A percentile compares a stretch with the other conserved stretches of the same genome.
phyloP scores from a whole-genome alignment of 2,797 vertebrate species.

The Takifugu ocellatus region DNA sequence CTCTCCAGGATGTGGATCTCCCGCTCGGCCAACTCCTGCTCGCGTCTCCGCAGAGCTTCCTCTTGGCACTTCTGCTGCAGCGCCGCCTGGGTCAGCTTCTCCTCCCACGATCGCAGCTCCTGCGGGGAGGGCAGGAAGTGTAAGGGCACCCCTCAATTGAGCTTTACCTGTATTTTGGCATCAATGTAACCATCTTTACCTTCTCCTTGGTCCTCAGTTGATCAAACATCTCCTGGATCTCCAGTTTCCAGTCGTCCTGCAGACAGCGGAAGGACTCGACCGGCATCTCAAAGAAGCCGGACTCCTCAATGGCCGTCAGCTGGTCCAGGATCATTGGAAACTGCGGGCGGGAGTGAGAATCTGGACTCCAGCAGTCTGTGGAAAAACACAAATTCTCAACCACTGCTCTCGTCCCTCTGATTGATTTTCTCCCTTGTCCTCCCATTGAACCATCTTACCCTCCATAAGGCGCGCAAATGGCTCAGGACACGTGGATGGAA shows the following conservation, averaged over 20 bases:
- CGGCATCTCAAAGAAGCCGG: slow-evolving; percentile 98
- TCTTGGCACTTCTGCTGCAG: slow-evolving; percentile 96
- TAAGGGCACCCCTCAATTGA: not conserved
- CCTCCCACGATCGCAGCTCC: slow-evolving; percentile 96
- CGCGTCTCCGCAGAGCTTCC: slow-evolving; percentile 86
- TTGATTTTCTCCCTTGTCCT: not conserved
- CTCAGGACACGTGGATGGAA: slow-evolving; percentile 93
- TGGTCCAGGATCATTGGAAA: slow-evolving; percentile 89
- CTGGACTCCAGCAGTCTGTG: slow-evolving; percentile 92
- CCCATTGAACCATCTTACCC: slow-evolving; percentile 71
- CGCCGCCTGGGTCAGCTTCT: slow-evolving; percentile 89
- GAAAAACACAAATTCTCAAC: not conserved
- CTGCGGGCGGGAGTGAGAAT: slow-evolving; percentile 86
- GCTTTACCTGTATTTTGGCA: not conserved
- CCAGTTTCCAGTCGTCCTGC: slow-evolving; percentile 97
- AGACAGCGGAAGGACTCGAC: slow-evolving; percentile 94
- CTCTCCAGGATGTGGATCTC: slow-evolving; percentile 96
- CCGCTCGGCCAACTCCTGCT: slow-evolving; percentile 92
- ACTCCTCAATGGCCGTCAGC: slow-evolving; percentile 92
- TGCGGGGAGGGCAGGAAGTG: slow-evolving; percentile 35
- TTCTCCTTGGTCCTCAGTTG: slow-evolving; percentile 97
- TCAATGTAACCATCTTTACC: slow-evolving; percentile 59
- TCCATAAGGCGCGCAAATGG: slow-evolving; percentile 96
- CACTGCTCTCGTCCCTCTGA: not conserved
- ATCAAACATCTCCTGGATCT: slow-evolving; percentile 98